A percentile compares a stretch with the other conserved stretches of the same genome.
phyloP scores from a whole-genome alignment of 2,888 invertebrate genomes.

The Agriopis aurantiaria region DNA sequence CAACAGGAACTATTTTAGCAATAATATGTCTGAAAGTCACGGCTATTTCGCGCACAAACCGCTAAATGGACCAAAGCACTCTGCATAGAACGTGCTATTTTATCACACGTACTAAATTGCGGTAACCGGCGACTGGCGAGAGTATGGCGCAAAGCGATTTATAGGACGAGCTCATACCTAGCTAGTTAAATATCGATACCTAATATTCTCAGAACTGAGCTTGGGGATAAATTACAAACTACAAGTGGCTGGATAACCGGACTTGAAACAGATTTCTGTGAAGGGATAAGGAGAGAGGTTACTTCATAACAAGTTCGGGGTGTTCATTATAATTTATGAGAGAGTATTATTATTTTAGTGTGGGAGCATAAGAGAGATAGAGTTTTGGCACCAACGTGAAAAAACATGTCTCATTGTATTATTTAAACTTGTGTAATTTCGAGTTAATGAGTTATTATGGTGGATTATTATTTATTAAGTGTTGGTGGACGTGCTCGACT shows the following conservation, averaged over 20 bases:
- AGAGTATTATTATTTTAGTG: background rate
- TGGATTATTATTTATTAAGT: too few species aligned
- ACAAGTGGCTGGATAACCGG: background rate
- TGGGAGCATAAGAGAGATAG: too few species aligned
- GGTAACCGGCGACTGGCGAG: conserved; percentile 12
- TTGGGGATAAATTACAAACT: background rate
- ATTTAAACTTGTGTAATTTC: too few species aligned
- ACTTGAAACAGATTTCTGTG: background rate
- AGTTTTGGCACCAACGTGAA: too few species aligned
- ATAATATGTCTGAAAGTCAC: conserved; percentile 2
- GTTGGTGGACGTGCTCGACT: too few species aligned
- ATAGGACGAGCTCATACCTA: conserved; percentile 11
- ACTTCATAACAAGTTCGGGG: background rate
- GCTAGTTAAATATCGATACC: conserved; percentile 10
- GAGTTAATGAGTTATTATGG: too few species aligned
- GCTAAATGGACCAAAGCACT: conserved; percentile 18
- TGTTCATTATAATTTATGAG: background rate
- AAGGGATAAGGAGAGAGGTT: background rate
- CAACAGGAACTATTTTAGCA: background rate
- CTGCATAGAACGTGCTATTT: conserved; percentile 23
- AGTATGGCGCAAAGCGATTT: conserved; percentile 25
- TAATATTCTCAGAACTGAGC: background rate
- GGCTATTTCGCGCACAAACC: conserved; percentile 9
- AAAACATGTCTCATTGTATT: too few species aligned
- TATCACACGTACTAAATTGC: conserved; percentile 27